Percentiles rank a stretch among this genome's conserved stretches.
These are phyloP conservation scores for Platyura marginata DNA, from an alignment of 1,140 invertebrate genomes.

Conservation along the genomic window DNA sequence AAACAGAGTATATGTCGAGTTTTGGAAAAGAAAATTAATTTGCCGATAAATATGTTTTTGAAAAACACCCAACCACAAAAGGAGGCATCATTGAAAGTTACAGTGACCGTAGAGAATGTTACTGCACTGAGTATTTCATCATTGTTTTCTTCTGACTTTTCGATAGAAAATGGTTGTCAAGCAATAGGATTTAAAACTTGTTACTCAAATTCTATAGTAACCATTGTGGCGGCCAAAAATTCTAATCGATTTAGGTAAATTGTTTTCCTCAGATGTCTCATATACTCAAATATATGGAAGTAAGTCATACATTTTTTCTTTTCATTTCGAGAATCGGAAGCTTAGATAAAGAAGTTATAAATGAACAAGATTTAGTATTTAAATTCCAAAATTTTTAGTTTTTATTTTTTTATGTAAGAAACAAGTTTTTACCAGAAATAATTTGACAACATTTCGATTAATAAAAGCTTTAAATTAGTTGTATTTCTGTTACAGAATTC, in stretches of 20 bases:
- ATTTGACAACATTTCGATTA: neutral
- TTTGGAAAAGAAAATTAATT: conserved; percentile 11
- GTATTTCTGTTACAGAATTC: conserved; percentile 11
- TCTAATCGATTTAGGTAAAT: conserved; percentile 19
- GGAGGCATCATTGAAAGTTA: conserved; percentile 17
- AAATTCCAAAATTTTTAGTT: no score
- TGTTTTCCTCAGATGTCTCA: no score
- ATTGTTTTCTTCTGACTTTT: conserved; percentile 16
- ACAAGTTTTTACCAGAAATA: neutral
- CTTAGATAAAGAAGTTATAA: no score
- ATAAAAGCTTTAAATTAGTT: neutral
- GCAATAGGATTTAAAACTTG: conserved; percentile 16
- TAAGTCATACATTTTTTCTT: no score
- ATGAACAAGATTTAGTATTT: no score
- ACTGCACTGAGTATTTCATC: conserved; percentile 11
- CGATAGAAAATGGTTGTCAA: conserved; percentile 11
- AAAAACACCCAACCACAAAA: conserved; percentile 15
- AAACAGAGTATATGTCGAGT: conserved; percentile 16
- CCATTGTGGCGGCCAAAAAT: conserved; percentile 20
- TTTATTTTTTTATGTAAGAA: no score
- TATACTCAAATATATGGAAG: no score
- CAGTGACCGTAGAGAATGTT: conserved; percentile 14
- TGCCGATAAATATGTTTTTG: conserved; percentile 19
- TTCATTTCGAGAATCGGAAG: no score
- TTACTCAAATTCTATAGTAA: conserved; percentile 13